These are phyloP conservation scores for Gopherus flavomarginatus DNA, from an alignment of 2,113 vertebrate genomes.

Conservation along the genomic window DNA sequence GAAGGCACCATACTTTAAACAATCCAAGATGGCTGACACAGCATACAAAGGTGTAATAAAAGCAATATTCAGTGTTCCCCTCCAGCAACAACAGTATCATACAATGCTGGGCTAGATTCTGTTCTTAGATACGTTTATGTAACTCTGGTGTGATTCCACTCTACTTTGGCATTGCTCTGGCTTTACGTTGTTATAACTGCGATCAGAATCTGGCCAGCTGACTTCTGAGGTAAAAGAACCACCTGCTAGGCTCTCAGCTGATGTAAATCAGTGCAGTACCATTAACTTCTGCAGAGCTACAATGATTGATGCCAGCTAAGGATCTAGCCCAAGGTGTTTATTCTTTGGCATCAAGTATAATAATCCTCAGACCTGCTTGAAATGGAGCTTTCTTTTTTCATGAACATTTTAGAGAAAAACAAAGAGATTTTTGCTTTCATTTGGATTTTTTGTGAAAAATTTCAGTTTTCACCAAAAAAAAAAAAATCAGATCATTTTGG, in stretches of 20 bases:
- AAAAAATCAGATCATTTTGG: not conserved
- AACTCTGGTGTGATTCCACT: not conserved
- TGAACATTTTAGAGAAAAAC: not conserved
- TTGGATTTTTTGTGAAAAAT: not conserved
- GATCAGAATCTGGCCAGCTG: not conserved
- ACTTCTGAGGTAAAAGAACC: not conserved
- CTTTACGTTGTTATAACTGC: not conserved
- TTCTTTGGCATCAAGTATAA: not conserved
- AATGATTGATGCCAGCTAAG: slow-evolving; percentile 3
- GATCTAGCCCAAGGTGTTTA: not conserved
- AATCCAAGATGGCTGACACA: not conserved
- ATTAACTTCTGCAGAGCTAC: not conserved
- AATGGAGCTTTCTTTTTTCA: not conserved
- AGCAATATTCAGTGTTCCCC: not conserved
- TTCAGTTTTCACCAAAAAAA: not conserved
- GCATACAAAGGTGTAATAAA: not conserved
- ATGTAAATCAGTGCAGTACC: not conserved
- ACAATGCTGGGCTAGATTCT: not conserved
- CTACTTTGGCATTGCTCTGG: not conserved
- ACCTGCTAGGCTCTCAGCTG: not conserved
- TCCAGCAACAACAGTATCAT: not conserved
- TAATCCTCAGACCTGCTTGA: not conserved
- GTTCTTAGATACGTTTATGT: not conserved
- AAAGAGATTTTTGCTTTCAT: not conserved
- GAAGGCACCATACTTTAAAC: not conserved